Evolutionary conservation across 1,140 invertebrate genomes (phyloP).

Genomic region (Lysiphlebus fabarum): DNA sequence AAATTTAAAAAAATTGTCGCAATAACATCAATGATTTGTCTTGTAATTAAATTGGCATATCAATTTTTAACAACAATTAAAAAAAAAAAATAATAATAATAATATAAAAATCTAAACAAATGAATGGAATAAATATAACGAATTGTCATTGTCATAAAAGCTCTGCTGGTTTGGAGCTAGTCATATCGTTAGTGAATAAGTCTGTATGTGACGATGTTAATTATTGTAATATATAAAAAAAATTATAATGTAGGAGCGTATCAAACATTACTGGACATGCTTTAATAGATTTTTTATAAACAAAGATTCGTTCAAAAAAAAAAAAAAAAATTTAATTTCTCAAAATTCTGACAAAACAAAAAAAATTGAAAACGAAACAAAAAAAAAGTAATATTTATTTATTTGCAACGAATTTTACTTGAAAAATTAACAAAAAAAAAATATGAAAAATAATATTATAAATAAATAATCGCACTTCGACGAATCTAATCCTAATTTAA

Average conservation of each 20-base stretch:
- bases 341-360: slow-evolving; percentile 34
- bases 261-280: slow-evolving; percentile 45
- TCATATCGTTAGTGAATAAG: slow-evolving; percentile 54
- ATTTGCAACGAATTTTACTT: slow-evolving; percentile 37
- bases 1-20: slow-evolving; percentile 25
- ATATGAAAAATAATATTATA: slow-evolving; percentile 9
- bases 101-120: slow-evolving; percentile 30
- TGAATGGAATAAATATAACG: slow-evolving; percentile 23
- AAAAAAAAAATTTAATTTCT: slow-evolving; percentile 36
- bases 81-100: slow-evolving; percentile 12
- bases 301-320: slow-evolving; percentile 40
- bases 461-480: slow-evolving; percentile 48
- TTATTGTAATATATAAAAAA: slow-evolving; percentile 52
- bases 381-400: slow-evolving; percentile 33
- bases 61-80: slow-evolving; percentile 36
- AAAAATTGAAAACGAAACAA: slow-evolving; percentile 15
- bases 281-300: slow-evolving; percentile 53
- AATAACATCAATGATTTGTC: slow-evolving; percentile 37
- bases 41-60: slow-evolving; percentile 50
- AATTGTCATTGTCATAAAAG: slow-evolving; percentile 52
- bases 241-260: slow-evolving; percentile 46
- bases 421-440: slow-evolving; percentile 31
- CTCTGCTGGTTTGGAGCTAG: slow-evolving; percentile 54
- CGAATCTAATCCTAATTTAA: slow-evolving; percentile 49
- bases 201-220: slow-evolving; percentile 54